These are phyloP conservation scores for Lota lota DNA, from an alignment of 2,113 vertebrate genomes.

Conservation along the genomic window DNA sequence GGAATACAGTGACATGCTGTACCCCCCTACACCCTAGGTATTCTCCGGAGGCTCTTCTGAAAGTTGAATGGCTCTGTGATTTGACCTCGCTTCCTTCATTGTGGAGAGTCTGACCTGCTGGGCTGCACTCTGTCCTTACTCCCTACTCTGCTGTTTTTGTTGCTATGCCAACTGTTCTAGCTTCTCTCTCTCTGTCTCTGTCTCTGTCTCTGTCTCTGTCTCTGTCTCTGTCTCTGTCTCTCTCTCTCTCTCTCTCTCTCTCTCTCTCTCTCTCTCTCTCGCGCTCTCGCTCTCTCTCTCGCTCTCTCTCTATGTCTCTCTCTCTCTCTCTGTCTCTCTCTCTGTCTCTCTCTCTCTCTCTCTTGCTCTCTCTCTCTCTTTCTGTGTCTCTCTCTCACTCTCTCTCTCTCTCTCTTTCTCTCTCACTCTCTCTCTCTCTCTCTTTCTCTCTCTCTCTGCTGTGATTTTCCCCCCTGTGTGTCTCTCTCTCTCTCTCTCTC, in stretches of 20 bases:
- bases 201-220: not conserved
- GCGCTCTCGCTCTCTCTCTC: not conserved
- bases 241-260: too few relatives aligned
- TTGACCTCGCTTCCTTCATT: not conserved
- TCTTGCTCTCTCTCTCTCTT: not conserved
- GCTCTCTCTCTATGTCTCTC: too few relatives aligned
- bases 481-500: too few relatives aligned
- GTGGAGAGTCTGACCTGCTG: constrained; percentile 1
- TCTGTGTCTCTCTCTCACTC: not conserved
- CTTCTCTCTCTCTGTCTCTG: not conserved
- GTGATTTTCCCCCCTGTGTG: too few relatives aligned
- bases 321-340: not conserved
- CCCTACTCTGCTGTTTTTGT: not conserved
- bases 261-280: not conserved
- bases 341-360: not conserved
- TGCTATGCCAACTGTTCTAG: not conserved
- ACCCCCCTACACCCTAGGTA: too few relatives aligned
- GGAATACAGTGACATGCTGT: not conserved
- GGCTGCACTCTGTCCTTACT: not conserved
- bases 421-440: not conserved
- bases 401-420: not conserved
- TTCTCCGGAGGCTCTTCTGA: not conserved
- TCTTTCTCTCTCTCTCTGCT: too few relatives aligned
- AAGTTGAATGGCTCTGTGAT: not conserved
- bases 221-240: not conserved